A percentile compares a stretch with the other conserved stretches of the same genome.
Evolutionary conservation across 2,797 vertebrate species (phyloP).

Genomic region (Falco berigora): DNA sequence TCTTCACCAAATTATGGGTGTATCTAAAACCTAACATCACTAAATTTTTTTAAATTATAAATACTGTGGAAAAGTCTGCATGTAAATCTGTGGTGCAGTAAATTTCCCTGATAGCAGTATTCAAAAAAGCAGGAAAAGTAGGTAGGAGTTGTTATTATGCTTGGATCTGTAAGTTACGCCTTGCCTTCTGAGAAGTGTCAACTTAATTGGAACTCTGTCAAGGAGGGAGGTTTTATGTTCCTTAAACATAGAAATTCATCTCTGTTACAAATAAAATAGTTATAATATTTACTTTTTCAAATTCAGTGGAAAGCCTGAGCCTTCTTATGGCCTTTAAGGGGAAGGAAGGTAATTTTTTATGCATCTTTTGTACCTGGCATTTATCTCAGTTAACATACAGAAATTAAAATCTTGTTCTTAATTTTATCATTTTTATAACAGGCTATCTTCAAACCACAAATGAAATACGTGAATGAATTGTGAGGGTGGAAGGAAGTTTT

Average conservation of each 20-base stretch:
- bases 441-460: neutral
- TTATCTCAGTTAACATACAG: neutral
- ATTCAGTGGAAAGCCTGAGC: neutral
- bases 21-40: neutral
- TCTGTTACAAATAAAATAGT: neutral
- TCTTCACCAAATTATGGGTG: neutral
- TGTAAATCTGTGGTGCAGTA: neutral
- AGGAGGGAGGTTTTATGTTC: constrained; percentile 8
- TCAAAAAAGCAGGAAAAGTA: neutral
- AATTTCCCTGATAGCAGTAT: neutral
- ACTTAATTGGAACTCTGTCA: constrained; percentile 47
- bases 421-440: neutral
- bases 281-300: neutral
- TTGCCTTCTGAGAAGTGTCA: neutral
- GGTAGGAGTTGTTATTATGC: neutral
- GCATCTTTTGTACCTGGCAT: neutral
- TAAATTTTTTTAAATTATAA: neutral
- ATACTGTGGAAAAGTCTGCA: neutral
- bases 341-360: neutral
- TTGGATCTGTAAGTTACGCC: neutral
- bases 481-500: neutral
- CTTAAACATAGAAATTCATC: constrained; percentile 5
- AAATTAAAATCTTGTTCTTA: neutral
- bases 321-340: neutral
- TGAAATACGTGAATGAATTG: neutral